These are phyloP conservation scores for Gasterosteus aculeatus DNA, from an alignment of 2,113 vertebrate species.

Conservation along the genomic window DNA sequence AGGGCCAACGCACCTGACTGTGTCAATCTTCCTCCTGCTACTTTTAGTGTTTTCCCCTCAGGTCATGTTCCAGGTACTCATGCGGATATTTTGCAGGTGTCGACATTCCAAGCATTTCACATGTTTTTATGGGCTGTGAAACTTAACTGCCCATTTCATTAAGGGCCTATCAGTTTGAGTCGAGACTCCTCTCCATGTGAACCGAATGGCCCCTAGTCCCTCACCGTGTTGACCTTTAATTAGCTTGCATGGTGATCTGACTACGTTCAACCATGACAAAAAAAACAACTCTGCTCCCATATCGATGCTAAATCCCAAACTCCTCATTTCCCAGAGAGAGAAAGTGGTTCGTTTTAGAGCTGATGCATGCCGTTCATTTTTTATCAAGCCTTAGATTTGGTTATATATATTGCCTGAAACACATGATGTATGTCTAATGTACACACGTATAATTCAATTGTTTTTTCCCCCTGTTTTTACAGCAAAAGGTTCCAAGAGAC, in stretches of 20 bases:
- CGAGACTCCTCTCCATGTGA: slow-evolving; percentile 28
- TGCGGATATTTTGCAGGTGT: slow-evolving; percentile 67
- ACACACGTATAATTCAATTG: slow-evolving; percentile 10
- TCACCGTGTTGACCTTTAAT: slow-evolving; percentile 62
- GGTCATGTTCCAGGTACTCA: slow-evolving; percentile 66
- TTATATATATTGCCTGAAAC: slow-evolving; percentile 3
- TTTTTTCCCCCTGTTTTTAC: slow-evolving; percentile 49
- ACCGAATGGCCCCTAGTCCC: slow-evolving; percentile 23
- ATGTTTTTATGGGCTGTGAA: slow-evolving; percentile 66
- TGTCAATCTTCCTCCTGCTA: slow-evolving; percentile 59
- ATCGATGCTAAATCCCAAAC: slow-evolving; percentile 8
- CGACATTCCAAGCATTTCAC: slow-evolving; percentile 62
- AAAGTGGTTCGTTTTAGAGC: slow-evolving; percentile 12
- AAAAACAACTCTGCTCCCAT: slow-evolving; percentile 25
- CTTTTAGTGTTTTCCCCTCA: slow-evolving; percentile 63
- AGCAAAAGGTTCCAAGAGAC: slow-evolving; percentile 88
- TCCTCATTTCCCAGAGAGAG: slow-evolving; percentile 15
- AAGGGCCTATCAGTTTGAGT: slow-evolving; percentile 24
- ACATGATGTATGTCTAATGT: neutral
- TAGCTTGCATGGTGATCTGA: slow-evolving; percentile 14
- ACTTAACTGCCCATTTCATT: slow-evolving; percentile 49
- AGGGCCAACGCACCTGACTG: slow-evolving; percentile 52
- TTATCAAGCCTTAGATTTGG: slow-evolving; percentile 10
- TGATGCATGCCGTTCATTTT: slow-evolving; percentile 12
- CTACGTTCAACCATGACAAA: slow-evolving; percentile 25